phyloP scores from a whole-genome alignment of 2,113 vertebrate species.

The Oplegnathus fasciatus region DNA sequence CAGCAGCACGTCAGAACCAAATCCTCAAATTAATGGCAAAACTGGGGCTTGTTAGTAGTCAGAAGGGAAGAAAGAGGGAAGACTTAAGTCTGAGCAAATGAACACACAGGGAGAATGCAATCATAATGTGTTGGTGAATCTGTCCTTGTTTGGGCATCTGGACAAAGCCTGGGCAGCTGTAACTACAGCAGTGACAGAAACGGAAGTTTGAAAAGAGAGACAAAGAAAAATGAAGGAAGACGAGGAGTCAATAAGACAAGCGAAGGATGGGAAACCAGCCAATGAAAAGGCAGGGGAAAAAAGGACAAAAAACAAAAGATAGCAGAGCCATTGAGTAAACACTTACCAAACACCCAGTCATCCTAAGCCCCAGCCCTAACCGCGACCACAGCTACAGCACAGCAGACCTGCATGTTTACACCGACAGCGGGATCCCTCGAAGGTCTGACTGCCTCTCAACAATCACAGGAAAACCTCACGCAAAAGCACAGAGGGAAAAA shows the following conservation, averaged over 20 bases:
- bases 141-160: constrained; percentile 80
- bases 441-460: constrained; percentile 61
- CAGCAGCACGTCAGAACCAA: constrained; percentile 22
- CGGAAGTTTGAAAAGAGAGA: constrained; percentile 40
- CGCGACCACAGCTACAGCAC: constrained; percentile 33
- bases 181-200: constrained; percentile 43
- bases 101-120: constrained; percentile 41
- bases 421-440: constrained; percentile 66
- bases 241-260: not conserved
- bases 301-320: not conserved
- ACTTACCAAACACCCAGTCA: constrained; percentile 74
- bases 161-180: constrained; percentile 54
- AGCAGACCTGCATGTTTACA: constrained; percentile 68
- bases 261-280: not conserved
- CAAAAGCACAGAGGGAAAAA: constrained; percentile 24
- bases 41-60: constrained; percentile 21
- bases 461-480: constrained; percentile 77
- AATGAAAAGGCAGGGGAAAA: constrained; percentile 11
- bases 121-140: constrained; percentile 46
- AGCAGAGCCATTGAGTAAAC: constrained; percentile 14
- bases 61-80: not conserved
- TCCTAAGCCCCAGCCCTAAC: constrained; percentile 51
- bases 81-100: constrained; percentile 40
- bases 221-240: constrained; percentile 8
- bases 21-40: constrained; percentile 33